A percentile compares a stretch with the other conserved stretches of the same genome.
These are phyloP conservation scores for Nesidiocoris tenuis DNA, from an alignment of 2,888 invertebrate species.

Conservation along the genomic window DNA sequence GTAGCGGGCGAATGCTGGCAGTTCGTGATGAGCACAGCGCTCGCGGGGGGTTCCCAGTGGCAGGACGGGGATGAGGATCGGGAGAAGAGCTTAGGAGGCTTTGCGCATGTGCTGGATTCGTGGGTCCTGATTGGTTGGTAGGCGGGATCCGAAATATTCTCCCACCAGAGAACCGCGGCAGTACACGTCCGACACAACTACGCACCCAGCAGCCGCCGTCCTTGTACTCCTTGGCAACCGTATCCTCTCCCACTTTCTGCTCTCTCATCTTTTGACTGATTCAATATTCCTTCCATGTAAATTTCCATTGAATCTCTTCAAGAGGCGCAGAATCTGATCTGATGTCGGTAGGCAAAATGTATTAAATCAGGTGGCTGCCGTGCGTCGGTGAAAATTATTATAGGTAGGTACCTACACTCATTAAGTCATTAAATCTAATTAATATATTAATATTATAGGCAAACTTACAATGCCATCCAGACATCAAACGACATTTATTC, in stretches of 20 bases:
- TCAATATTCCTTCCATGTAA: constrained; percentile 48
- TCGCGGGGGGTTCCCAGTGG: not conserved
- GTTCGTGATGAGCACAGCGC: not conserved
- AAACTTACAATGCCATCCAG: no score
- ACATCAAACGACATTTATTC: no score
- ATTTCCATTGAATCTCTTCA: constrained; percentile 48
- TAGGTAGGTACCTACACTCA: no score
- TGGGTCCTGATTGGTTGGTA: constrained; percentile 35
- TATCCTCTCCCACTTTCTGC: constrained; percentile 2
- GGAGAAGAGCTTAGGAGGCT: constrained; percentile 13
- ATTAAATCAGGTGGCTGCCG: constrained; percentile 30
- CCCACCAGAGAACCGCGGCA: constrained; percentile 1
- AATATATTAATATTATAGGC: no score
- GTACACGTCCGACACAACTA: constrained; percentile 6
- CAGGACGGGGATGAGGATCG: constrained; percentile 10
- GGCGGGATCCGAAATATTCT: constrained; percentile 34
- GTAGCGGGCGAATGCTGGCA: constrained; percentile 11
- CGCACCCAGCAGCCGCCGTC: not conserved
- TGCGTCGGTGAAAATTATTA: not conserved
- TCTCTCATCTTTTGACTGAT: constrained; percentile 41
- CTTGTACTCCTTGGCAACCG: constrained; percentile 5
- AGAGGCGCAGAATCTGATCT: no score
- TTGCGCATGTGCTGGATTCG: not conserved
- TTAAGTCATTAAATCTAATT: no score
- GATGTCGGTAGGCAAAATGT: constrained; percentile 30